Evolutionary conservation across 2,113 vertebrate genomes (phyloP), one percentile per base, ranked within the genome.

Genomic region (Sturnus vulgaris): DNA sequence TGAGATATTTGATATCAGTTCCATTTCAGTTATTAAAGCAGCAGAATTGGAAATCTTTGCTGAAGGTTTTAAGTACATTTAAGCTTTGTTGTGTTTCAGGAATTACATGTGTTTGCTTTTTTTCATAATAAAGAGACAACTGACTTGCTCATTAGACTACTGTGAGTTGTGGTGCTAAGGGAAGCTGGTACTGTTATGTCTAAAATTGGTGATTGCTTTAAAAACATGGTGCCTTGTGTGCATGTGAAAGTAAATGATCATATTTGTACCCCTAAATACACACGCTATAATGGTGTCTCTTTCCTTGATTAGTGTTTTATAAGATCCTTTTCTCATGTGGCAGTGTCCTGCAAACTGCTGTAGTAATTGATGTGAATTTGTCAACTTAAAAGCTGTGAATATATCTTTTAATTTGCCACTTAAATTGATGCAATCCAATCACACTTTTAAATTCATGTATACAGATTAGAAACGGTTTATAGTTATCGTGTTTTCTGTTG

Each of bases 151-250:
- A 2, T 82, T 57, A 56, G 63, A 23, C 19, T 55, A 1, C 44
- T 49, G 0, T 59, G 69, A 55, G 37, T 31, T 81, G 59, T 0
- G 0, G 4, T 76, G 28, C 37, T 42, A 33, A 57, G 22, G 37
- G n/a, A 82, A 79, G 15, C 37, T 39, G 33, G 13, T 89, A 14
- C 44, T 24, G 20, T 78, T 68, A 22, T 27, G 52, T 94, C 46
- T 44, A 28, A 59, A 86, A 78, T 16, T 31, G 23, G 14, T 53
- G 28, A 56, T 44, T 56, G 57, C 37, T 77, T 89, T 87, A 57
- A 82, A 85, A 87, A 39, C 37, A 7, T 14, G 10, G 9, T 68
- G 28, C 15, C 12, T 86, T 84, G 16, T 21, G 35, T 88, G 91
- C 85, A 22, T 84, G 25, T 68, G 49, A 56, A 76, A 82, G 46